These are phyloP conservation scores for Helicoverpa zea DNA, from an alignment of 1,140 invertebrate species.

Conservation along the genomic window DNA sequence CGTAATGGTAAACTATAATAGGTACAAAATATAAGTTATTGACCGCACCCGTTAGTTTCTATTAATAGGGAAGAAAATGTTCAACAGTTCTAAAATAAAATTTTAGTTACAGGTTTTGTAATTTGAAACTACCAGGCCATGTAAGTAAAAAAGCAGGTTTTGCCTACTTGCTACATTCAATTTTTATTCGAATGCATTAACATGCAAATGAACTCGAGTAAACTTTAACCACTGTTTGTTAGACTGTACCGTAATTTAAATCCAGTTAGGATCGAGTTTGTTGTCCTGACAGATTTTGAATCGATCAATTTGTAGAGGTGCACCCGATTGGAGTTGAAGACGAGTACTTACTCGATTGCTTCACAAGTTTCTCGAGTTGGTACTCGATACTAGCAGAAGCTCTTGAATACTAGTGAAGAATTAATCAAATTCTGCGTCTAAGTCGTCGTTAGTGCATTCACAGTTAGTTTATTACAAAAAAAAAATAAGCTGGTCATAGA, in stretches of 20 bases:
- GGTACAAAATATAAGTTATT: no score
- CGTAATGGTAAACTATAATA: no score
- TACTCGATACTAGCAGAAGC: slow-evolving; percentile 2
- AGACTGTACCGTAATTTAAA: slow-evolving; percentile 1
- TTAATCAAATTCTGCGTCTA: background rate
- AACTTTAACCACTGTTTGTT: slow-evolving; percentile 16
- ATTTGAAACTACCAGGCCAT: no score
- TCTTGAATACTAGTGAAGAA: background rate
- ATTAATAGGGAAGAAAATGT: no score
- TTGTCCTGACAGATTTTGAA: slow-evolving; percentile 19
- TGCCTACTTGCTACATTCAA: slow-evolving; percentile 7
- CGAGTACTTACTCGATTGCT: slow-evolving; percentile 24
- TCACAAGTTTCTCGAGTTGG: slow-evolving; percentile 12
- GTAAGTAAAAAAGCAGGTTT: background rate
- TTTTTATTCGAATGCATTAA: slow-evolving; percentile 26
- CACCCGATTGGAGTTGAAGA: background rate
- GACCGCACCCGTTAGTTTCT: no score
- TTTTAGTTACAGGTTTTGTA: no score
- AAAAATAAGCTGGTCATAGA: no score
- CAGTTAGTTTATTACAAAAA: no score
- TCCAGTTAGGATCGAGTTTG: slow-evolving; percentile 18
- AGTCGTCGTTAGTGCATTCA: no score
- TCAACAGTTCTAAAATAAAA: no score
- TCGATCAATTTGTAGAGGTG: slow-evolving; percentile 33
- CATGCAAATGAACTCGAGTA: slow-evolving; percentile 11